These are phyloP conservation scores for Vidua macroura DNA, from an alignment of 2,113 vertebrate species.

Conservation along the genomic window DNA sequence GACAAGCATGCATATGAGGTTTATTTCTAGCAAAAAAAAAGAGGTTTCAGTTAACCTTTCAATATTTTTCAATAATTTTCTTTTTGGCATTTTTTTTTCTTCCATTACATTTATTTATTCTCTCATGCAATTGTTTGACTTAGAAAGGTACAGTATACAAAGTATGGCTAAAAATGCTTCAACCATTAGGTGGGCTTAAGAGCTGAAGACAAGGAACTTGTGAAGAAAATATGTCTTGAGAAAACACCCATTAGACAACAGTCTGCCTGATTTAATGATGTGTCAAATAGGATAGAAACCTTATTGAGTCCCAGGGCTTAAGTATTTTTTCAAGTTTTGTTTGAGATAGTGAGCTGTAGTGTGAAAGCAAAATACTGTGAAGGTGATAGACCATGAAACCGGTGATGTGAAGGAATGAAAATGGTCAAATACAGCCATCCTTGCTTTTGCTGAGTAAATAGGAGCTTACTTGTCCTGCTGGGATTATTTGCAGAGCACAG, in stretches of 20 bases:
- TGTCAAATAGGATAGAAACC: not conserved
- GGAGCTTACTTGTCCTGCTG: not conserved
- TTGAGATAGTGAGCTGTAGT: not conserved
- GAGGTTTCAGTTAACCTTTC: not conserved
- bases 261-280: not conserved
- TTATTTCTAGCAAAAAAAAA: not conserved
- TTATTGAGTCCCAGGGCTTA: not conserved
- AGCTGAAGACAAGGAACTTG: not conserved
- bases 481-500: not conserved
- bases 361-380: not conserved
- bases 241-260: not conserved
- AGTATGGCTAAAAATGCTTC: not conserved
- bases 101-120: not conserved
- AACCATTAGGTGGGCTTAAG: not conserved
- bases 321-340: slow-evolving; percentile 7
- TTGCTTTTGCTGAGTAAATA: not conserved
- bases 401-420: slow-evolving; percentile 4
- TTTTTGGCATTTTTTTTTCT: not conserved
- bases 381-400: slow-evolving; percentile 11
- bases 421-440: not conserved
- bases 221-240: not conserved
- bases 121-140: not conserved
- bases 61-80: not conserved
- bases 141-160: not conserved
- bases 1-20: not conserved